Percentiles rank a stretch among this genome's conserved stretches.
Evolutionary conservation across 2,888 invertebrate species (phyloP).

Genomic region (Steinernema hermaphroditum): DNA sequence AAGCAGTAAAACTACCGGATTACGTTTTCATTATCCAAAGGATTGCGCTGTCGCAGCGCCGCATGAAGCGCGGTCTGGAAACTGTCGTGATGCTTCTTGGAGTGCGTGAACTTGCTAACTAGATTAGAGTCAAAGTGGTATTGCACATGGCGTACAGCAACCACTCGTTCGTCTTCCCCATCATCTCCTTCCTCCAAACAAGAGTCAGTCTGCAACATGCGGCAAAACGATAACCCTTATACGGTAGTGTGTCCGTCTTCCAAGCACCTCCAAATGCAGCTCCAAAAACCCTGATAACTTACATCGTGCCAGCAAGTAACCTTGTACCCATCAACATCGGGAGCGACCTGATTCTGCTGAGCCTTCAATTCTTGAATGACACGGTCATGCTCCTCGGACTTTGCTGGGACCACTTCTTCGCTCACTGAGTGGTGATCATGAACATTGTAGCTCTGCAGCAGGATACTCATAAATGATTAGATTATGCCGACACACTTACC

Average conservation of each 20-base stretch:
- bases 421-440: not conserved
- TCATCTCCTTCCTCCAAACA: conserved; percentile 8
- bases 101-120: conserved; percentile 26
- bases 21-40: not conserved
- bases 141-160: conserved; percentile 4
- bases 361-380: conserved; percentile 16
- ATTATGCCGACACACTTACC: not conserved
- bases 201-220: conserved; percentile 15
- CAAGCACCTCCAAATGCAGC: too few species aligned
- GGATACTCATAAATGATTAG: not conserved
- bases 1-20: conserved; percentile 10
- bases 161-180: not conserved
- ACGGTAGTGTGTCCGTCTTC: too few species aligned
- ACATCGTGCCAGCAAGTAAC: conserved; percentile 24
- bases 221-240: not conserved
- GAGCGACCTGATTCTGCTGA: not conserved
- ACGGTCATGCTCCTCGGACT: conserved; percentile 23
- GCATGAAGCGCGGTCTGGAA: conserved; percentile 19
- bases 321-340: conserved; percentile 3
- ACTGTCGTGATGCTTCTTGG: conserved; percentile 26
- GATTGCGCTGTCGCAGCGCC: conserved; percentile 1
- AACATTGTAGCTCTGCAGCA: not conserved
- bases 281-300: not conserved
- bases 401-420: conserved; percentile 17
- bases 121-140: conserved; percentile 24